phyloP scores from a whole-genome alignment of 2,113 vertebrate species.

The Chloebia gouldiae region DNA sequence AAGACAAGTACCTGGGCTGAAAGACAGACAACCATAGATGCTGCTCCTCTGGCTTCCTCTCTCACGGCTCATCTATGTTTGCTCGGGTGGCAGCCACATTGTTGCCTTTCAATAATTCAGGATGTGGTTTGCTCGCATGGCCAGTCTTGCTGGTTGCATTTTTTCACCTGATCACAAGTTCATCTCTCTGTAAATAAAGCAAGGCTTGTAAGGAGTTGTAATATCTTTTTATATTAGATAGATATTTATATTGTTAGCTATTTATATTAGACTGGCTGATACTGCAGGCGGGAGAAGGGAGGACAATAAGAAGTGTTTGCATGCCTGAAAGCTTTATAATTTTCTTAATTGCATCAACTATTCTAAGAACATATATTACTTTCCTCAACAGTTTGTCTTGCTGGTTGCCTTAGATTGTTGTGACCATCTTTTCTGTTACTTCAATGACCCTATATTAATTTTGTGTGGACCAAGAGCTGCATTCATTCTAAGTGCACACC shows the following conservation, averaged over 20 bases:
- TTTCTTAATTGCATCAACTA: not conserved
- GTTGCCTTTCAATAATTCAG: slow-evolving; percentile 50
- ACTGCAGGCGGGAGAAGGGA: not conserved
- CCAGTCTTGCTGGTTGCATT: not conserved
- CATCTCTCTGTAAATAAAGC: not conserved
- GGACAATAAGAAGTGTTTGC: not conserved
- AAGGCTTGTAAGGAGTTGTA: not conserved
- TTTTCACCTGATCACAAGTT: not conserved
- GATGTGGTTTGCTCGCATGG: not conserved
- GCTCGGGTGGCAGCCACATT: not conserved
- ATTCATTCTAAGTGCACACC: not conserved
- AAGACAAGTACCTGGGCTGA: not conserved
- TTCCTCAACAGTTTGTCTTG: not conserved
- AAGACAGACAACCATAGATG: accelerated
- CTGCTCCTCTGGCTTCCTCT: not conserved
- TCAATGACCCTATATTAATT: not conserved
- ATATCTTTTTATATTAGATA: not conserved
- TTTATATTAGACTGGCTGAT: not conserved
- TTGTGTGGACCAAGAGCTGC: not conserved
- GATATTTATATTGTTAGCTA: too few relatives aligned
- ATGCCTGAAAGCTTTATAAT: not conserved
- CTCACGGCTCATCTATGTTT: not conserved
- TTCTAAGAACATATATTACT: not conserved
- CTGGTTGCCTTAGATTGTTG: not conserved
- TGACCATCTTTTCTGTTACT: not conserved